phyloP scores from a whole-genome alignment of 2,113 vertebrate genomes.

The Scartelaos histophorus region DNA sequence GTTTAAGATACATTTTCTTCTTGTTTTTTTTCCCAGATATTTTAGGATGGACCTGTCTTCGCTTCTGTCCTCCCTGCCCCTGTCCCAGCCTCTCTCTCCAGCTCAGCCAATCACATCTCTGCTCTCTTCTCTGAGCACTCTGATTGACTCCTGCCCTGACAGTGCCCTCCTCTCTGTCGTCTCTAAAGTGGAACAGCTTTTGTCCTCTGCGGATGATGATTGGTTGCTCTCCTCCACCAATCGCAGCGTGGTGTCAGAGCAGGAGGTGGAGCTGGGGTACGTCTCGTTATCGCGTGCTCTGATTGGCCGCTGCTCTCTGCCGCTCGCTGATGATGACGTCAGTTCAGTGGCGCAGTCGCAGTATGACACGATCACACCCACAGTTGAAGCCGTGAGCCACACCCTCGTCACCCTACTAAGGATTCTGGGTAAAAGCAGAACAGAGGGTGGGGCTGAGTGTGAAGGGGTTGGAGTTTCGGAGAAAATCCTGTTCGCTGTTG shows the following conservation, averaged over 20 bases:
- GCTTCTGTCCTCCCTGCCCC: slow-evolving; percentile 46
- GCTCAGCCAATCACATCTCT: slow-evolving; percentile 50
- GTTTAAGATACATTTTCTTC: no score
- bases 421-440: slow-evolving; percentile 23
- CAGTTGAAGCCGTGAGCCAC: slow-evolving; percentile 6
- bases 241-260: background rate
- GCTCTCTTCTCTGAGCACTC: slow-evolving; percentile 48
- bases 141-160: slow-evolving; percentile 17
- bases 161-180: slow-evolving; percentile 18
- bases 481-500: slow-evolving; percentile 24
- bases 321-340: slow-evolving; percentile 23
- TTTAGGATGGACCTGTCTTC: slow-evolving; percentile 46
- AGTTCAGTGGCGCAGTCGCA: background rate
- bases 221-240: slow-evolving; percentile 43
- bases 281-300: slow-evolving; percentile 25
- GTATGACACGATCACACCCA: slow-evolving; percentile 24
- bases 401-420: slow-evolving; percentile 39
- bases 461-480: background rate
- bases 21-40: background rate
- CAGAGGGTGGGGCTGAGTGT: background rate
- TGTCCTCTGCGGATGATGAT: slow-evolving; percentile 26
- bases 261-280: slow-evolving; percentile 18
- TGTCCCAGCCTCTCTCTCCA: slow-evolving; percentile 15
- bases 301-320: slow-evolving; percentile 49
- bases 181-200: slow-evolving; percentile 28